These are phyloP conservation scores for Enteromius radiatus DNA, from an alignment of 2,797 vertebrate species.

Conservation along the genomic window DNA sequence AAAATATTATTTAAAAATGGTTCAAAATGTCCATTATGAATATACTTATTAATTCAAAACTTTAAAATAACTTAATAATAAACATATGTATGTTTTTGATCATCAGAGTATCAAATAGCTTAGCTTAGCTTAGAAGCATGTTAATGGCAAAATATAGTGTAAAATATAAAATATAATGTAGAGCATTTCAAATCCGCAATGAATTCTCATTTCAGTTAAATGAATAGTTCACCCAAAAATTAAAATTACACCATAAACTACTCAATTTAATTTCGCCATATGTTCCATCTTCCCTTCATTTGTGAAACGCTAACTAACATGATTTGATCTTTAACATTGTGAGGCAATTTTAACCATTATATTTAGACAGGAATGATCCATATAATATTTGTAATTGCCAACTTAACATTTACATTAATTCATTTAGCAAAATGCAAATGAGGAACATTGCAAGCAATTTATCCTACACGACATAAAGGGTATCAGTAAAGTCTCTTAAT, in stretches of 20 bases:
- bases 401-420: background rate
- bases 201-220: background rate
- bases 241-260: no score
- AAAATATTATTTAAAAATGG: background rate
- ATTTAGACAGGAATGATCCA: background rate
- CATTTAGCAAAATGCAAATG: background rate
- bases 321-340: background rate
- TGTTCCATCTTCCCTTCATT: background rate
- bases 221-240: no score
- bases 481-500: background rate
- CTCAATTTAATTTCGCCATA: background rate
- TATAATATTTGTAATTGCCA: background rate
- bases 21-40: background rate
- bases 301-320: background rate
- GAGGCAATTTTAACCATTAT: background rate
- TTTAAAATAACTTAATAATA: no score
- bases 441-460: background rate
- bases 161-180: no score
- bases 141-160: background rate
- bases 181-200: background rate
- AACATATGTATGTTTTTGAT: background rate
- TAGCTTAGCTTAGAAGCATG: background rate
- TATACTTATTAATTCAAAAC: no score
- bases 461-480: background rate
- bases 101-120: background rate